A percentile compares a stretch with the other conserved stretches of the same genome.
Conservation (phyloP, 2,888 invertebrate genomes). For the Sinhomidia bicolor region DNA sequence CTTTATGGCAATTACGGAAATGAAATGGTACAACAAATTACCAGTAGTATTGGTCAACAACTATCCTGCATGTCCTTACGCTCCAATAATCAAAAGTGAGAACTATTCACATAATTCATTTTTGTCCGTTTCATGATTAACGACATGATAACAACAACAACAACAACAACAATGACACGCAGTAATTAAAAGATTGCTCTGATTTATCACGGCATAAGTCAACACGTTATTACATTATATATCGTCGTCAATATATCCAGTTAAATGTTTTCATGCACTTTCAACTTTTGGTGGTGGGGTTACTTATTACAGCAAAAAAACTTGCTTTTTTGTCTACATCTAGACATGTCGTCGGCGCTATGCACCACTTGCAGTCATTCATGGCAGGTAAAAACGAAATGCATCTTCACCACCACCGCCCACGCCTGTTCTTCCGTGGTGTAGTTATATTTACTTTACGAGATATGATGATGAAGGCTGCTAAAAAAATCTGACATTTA, state of each 20-base stretch:
- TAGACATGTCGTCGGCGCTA: not conserved
- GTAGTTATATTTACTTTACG: not conserved
- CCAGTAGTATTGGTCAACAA: not conserved
- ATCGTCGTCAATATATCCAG: not conserved
- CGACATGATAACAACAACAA: constrained; percentile 1
- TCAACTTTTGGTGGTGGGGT: not conserved
- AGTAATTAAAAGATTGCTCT: constrained; percentile 32
- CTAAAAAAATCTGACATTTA: not conserved
- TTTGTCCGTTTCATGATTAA: constrained; percentile 4
- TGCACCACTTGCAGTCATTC: constrained; percentile 30
- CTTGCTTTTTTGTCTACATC: not conserved
- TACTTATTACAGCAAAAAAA: not conserved
- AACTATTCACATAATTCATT: constrained; percentile 5
- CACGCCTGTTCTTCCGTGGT: not conserved
- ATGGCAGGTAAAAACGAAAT: constrained; percentile 43
- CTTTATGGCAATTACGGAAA: constrained; percentile 9
- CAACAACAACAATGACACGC: constrained; percentile 11
- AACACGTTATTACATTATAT: not conserved
- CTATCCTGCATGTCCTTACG: not conserved
- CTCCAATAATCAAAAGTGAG: constrained; percentile 6
- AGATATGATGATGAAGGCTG: not conserved
- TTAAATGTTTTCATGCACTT: not conserved
- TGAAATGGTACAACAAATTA: not conserved
- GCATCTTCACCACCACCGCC: constrained; percentile 22
- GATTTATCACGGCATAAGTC: not conserved